phyloP scores from a whole-genome alignment of 1,140 invertebrate species.

The Megalonaias nervosa region DNA sequence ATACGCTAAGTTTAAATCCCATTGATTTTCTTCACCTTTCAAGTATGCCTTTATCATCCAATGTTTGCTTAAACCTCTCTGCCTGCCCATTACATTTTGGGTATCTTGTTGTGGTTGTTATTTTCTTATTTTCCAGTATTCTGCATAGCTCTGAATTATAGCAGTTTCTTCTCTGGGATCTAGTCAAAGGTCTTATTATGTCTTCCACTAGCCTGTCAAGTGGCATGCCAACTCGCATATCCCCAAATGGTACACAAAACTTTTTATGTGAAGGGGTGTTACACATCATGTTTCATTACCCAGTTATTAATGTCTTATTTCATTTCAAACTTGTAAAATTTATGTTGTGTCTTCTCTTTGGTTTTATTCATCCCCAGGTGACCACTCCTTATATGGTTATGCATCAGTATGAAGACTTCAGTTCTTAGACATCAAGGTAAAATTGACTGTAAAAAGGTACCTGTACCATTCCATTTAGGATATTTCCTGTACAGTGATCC shows the following conservation, averaged over 20 bases:
- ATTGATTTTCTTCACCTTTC: conserved; percentile 25
- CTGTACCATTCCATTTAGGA: neutral
- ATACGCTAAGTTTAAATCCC: conserved; percentile 39
- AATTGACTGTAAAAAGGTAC: neutral
- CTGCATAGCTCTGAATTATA: conserved; percentile 19
- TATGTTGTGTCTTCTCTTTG: no score
- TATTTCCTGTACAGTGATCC: neutral
- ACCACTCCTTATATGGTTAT: neutral
- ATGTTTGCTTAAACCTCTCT: conserved; percentile 54
- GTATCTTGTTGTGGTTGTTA: neutral
- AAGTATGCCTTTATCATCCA: conserved; percentile 54
- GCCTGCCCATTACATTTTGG: conserved; percentile 41
- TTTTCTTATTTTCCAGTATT: conserved; percentile 21
- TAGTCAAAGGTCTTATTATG: conserved; percentile 8
- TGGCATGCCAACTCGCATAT: neutral
- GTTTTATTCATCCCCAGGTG: no score
- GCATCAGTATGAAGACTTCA: neutral
- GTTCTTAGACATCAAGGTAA: neutral
- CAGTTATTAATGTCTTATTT: conserved; percentile 8
- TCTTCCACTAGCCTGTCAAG: neutral
- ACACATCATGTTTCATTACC: no score
- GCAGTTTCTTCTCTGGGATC: conserved; percentile 2
- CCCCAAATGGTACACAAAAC: neutral
- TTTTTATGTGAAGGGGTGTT: no score
- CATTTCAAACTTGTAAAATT: conserved; percentile 9